Base-by-base conservation (phyloP, 2,888 invertebrate genomes). In the Ganaspis brasiliensis region DNA sequence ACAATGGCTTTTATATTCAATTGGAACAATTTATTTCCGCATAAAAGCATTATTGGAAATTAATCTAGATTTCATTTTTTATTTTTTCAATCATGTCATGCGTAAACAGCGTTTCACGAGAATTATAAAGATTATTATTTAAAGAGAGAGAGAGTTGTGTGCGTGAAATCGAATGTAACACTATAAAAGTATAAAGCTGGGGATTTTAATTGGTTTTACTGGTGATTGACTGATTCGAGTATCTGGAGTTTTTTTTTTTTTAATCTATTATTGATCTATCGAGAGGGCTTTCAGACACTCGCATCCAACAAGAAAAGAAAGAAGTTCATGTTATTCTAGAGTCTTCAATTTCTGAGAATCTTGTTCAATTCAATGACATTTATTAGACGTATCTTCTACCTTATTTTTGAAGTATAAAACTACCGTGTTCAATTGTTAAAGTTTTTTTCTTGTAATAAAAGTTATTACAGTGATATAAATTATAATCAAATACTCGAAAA, bases 141-240 rank as follows among this genome's bases (percentile, higher is more conserved):
- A 14, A 12, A 45, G 21, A n/a, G n/a, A n/a, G n/a, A n/a, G n/a
- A n/a, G n/a, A 21, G 21, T 45, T 67, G 1, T 45, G 5, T 45
- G 24, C 0, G 8, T 67, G 67, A 4, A 8, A 14, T 31, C 31
- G n/a, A 67, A 24, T 24, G 14, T 67, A 40, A 45, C n/a, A 21
- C 45, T 8, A 24, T 24, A 26, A n/a, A 2, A 21, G n/a, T 6
- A 45, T 24, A 67, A 67, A 24, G n/a, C 24, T 67, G 19, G 45
- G n/a, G 67, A 21, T 55, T 77, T 77, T 77, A 78, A 78, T 78
- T 78, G 77, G 37, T 77, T 77, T 78, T 35, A 77, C 56, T 26
- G 59, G 16, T 49, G 31, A 71, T 59, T 45, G 70, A 19, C 72
- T 35, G 21, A 57, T 26, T 49, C n/a, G n/a, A 31, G 31, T 59